Conservation (phyloP, 2,113 vertebrate species). For the Sapayoa aenigma region DNA sequence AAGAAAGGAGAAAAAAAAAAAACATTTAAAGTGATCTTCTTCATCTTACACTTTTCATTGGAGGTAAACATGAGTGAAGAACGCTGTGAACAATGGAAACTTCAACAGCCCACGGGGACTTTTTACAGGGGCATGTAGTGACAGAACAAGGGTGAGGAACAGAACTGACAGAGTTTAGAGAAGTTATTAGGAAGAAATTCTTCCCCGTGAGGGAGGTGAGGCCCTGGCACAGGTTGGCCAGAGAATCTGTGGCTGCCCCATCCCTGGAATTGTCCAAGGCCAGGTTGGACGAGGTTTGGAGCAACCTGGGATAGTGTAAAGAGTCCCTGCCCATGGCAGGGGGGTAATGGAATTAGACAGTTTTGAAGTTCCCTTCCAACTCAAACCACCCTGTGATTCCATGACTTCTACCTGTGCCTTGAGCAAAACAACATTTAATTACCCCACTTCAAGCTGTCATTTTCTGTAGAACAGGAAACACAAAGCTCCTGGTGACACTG, state of each 20-base stretch:
- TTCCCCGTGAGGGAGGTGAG: rapidly evolving
- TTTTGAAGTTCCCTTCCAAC: neutral
- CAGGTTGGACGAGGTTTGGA: rapidly evolving
- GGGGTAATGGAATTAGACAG: no score
- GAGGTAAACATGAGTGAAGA: neutral
- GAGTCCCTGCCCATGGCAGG: neutral
- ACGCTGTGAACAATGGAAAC: neutral
- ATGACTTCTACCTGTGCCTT: neutral
- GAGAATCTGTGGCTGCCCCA: neutral
- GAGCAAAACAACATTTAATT: neutral
- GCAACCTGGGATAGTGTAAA: rapidly evolving
- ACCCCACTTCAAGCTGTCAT: neutral
- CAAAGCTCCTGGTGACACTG: neutral
- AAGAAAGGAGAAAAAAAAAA: neutral
- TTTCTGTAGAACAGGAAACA: neutral
- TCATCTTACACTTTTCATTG: neutral
- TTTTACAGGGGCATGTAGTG: neutral
- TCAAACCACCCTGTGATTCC: neutral
- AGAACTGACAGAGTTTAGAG: neutral
- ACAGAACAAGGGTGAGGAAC: no score
- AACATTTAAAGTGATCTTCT: rapidly evolving
- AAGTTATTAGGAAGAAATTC: rapidly evolving
- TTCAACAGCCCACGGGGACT: neutral
- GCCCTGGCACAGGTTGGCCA: neutral
- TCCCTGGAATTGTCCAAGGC: neutral